Percentiles rank a stretch among this genome's conserved stretches.
These are phyloP conservation scores for Agrotis ipsilon DNA, from an alignment of 2,888 invertebrate genomes.

Conservation along the genomic window DNA sequence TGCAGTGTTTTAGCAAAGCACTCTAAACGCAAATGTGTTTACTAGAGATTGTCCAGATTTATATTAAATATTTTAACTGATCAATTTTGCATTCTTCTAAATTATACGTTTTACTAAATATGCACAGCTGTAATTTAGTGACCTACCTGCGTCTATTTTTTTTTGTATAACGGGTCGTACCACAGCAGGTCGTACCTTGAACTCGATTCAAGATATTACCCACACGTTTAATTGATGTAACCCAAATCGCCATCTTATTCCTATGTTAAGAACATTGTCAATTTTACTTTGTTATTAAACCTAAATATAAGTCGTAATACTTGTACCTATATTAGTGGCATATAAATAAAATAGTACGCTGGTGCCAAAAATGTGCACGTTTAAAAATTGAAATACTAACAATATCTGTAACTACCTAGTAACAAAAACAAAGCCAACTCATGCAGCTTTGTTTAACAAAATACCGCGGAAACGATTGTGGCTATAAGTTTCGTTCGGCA, in stretches of 20 bases:
- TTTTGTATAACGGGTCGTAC: too few relatives aligned
- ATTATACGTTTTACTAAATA: too few relatives aligned
- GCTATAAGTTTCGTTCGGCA: too few relatives aligned
- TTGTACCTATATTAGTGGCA: constrained; percentile 32
- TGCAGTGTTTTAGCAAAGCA: constrained; percentile 6
- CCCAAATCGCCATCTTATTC: too few relatives aligned
- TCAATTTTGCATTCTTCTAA: too few relatives aligned
- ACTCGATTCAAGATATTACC: too few relatives aligned
- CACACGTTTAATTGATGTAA: too few relatives aligned
- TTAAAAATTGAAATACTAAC: constrained; percentile 31
- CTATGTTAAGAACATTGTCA: too few relatives aligned
- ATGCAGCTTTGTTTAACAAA: background rate
- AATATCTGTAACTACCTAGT: constrained; percentile 11
- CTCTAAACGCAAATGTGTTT: background rate
- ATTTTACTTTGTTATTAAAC: constrained; percentile 3
- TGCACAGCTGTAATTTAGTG: too few relatives aligned
- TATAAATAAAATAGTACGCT: constrained; percentile 3
- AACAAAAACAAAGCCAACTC: constrained; percentile 14
- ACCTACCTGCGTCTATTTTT: too few relatives aligned
- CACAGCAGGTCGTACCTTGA: too few relatives aligned
- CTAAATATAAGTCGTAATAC: constrained; percentile 24
- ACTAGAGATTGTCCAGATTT: background rate
- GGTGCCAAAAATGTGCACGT: constrained; percentile 39
- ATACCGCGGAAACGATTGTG: background rate
- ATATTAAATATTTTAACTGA: too few relatives aligned